A percentile compares a stretch with the other conserved stretches of the same genome.
Evolutionary conservation across 2,797 vertebrate species (phyloP).

Genomic region (Pantherophis alleghaniensis): DNA sequence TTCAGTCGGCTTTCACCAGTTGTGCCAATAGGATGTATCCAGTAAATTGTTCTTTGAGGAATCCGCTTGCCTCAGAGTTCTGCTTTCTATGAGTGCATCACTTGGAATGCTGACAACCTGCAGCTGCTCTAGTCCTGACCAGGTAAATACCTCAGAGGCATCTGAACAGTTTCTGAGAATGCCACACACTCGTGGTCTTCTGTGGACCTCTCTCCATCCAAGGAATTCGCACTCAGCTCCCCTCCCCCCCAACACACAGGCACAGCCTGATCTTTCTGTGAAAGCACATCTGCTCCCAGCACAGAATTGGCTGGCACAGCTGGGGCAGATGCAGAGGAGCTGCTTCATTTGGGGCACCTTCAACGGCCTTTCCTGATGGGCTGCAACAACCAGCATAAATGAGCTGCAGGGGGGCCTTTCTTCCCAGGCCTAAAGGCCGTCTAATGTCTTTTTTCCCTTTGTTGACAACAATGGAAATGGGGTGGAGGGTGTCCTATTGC

Average conservation of each 20-base stretch:
- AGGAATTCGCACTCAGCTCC: not conserved
- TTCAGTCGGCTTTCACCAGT: no score
- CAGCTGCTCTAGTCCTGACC: not conserved
- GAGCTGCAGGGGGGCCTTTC: not conserved
- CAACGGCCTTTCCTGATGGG: not conserved
- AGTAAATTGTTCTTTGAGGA: no score
- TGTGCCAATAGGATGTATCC: no score
- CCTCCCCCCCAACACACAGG: no score
- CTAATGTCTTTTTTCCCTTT: not conserved
- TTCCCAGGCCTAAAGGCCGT: not conserved
- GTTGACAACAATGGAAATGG: not conserved
- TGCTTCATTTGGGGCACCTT: not conserved
- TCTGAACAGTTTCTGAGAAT: not conserved
- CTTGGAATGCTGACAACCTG: no score
- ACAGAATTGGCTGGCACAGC: not conserved
- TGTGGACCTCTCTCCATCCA: not conserved
- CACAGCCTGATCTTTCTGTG: not conserved
- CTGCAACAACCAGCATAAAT: not conserved
- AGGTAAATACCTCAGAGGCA: not conserved
- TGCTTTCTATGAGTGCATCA: no score
- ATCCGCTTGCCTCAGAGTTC: no score
- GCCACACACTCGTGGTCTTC: no score
- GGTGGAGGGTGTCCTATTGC: not conserved
- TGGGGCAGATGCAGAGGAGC: not conserved
- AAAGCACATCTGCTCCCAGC: not conserved